Conservation (phyloP, 2,113 vertebrate species). For the Lanius ludovicianus region DNA sequence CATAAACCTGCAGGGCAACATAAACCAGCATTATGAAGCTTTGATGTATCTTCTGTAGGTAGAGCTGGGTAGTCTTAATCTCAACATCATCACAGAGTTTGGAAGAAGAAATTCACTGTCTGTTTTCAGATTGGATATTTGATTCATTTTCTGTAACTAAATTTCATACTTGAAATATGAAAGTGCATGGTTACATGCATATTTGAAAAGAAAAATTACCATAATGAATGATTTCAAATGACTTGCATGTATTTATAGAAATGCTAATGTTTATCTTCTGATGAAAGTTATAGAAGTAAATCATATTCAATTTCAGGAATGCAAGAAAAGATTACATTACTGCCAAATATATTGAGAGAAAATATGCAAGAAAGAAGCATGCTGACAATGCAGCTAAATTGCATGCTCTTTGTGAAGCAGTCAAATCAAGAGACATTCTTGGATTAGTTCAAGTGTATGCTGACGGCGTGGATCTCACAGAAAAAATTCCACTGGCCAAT, state of each 20-base stretch:
- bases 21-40: neutral
- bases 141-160: neutral
- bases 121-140: neutral
- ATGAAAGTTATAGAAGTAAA: neutral
- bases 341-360: slow-evolving; percentile 93
- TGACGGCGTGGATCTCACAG: slow-evolving; percentile 90
- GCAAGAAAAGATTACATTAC: slow-evolving; percentile 94
- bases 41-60: neutral
- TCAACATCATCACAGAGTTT: neutral
- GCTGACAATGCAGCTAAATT: slow-evolving; percentile 74
- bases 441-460: slow-evolving; percentile 90
- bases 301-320: slow-evolving; percentile 79
- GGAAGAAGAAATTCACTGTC: neutral
- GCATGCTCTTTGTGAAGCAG: slow-evolving; percentile 85
- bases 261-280: neutral
- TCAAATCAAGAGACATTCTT: slow-evolving; percentile 86
- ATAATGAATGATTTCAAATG: neutral
- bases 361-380: slow-evolving; percentile 80
- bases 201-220: neutral
- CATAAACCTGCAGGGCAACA: neutral
- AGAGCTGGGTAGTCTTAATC: neutral
- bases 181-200: neutral
- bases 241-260: slow-evolving; percentile 1
- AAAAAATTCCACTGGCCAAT: slow-evolving; percentile 83
- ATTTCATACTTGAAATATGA: neutral